phyloP scores from a whole-genome alignment of 1,140 invertebrate genomes.

The Aphelinus atriplicis region DNA sequence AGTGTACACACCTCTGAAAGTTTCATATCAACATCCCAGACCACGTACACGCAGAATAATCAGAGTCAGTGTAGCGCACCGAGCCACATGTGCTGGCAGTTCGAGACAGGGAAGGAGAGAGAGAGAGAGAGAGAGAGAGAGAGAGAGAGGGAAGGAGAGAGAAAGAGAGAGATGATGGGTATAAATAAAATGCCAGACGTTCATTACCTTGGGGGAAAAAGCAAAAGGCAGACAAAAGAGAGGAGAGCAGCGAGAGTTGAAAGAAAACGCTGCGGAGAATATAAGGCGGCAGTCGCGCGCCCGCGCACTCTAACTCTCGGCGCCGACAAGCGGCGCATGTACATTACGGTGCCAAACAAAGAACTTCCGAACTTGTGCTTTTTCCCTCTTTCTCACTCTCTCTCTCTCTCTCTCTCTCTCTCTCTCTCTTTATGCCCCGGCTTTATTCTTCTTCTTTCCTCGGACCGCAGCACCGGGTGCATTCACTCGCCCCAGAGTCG shows the following conservation, averaged over 20 bases:
- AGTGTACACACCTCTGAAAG: no score
- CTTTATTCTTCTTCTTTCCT: not conserved
- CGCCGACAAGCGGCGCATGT: not conserved
- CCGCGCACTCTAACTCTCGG: not conserved
- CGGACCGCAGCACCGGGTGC: no score
- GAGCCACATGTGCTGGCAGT: no score
- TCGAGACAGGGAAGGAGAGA: no score
- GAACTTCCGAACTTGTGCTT: conserved; percentile 6
- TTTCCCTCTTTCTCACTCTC: not conserved
- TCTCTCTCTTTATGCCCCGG: not conserved
- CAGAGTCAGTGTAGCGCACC: no score
- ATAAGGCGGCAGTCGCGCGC: not conserved
- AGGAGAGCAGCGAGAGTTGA: not conserved
- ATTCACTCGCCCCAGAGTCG: no score
- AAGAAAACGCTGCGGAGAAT: not conserved
- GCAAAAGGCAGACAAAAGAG: not conserved
- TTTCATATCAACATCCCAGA: no score
- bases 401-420: not conserved
- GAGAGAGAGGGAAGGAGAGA: no score
- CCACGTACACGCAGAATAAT: no score
- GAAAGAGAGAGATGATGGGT: no score
- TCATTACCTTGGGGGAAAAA: conserved; percentile 10
- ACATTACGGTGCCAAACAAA: conserved; percentile 24
- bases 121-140: no score
- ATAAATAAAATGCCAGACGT: conserved; percentile 10